Evolutionary conservation across 2,113 vertebrate species (phyloP), one percentile per base, ranked within the genome.

Genomic region (Hoplias malabaricus): DNA sequence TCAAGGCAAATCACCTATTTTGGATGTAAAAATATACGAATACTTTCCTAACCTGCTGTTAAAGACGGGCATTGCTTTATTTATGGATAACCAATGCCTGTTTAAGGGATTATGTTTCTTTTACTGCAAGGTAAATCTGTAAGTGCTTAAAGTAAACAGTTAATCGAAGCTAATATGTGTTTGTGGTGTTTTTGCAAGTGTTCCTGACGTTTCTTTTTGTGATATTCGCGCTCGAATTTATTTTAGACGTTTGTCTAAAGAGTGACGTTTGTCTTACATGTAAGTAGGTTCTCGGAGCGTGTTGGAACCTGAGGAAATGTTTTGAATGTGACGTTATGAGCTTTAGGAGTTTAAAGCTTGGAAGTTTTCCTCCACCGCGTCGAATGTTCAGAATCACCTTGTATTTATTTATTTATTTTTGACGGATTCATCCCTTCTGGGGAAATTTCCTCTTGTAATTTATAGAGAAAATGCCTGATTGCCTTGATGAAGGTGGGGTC

Each of bases 91-190:
- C 71, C 25, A 50, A 8, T 69, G 78, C 69, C 36, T 75, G 42
- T 80, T 82, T 83, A 77, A 56, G 78, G 79, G 50, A 69, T 73
- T 61, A 11, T 71, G 1, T 53, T 38, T 38, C 36, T 78, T 73
- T 88, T 75, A 73, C 74, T 72, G 70, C 56, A 82, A 69, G 86
- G 82, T 80, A 88, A 85, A 72, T 57, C 69, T 75, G 74, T 73
- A 73, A 77, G 78, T 84, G 34, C 77, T 82, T 36, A 48, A n/a
- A 85, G 82, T 84, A 85, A 90, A 84, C 75, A 69, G 56, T 14
- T 68, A 21, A 63, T 70, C 34, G 73, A 80, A 70, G 21, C 62
- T 79, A 86, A 85, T 77, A 54, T 73, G 80, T 84, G 73, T 83
- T 73, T 84, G 79, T 83, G 70, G 79, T 54, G 72, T 78, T 77